Evolutionary conservation across 2,888 invertebrate species (phyloP).

Genomic region (Asteroscopus sphinx): DNA sequence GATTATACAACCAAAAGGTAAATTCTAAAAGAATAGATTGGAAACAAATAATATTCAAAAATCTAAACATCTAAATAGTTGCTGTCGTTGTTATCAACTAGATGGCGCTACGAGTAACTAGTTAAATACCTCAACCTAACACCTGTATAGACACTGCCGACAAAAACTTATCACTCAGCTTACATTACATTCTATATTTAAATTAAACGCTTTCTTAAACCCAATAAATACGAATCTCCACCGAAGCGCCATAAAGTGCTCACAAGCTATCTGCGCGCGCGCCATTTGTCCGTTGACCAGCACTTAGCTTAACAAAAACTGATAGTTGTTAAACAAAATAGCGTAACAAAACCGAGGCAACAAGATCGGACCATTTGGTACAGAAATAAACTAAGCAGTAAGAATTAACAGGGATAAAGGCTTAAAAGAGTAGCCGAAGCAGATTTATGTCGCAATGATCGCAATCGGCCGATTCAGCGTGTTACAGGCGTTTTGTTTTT

Average conservation of each 20-base stretch:
- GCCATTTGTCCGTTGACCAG: conserved; percentile 87
- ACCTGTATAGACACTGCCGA: conserved; percentile 16
- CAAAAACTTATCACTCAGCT: conserved; percentile 34
- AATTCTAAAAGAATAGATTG: no score
- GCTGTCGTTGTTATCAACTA: conserved; percentile 31
- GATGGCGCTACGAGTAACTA: conserved; percentile 50
- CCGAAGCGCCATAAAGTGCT: conserved; percentile 58
- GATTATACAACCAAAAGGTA: no score
- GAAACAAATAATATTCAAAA: not conserved
- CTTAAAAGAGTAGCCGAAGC: conserved; percentile 89
- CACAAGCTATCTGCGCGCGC: conserved; percentile 77
- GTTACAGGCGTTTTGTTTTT: conserved; percentile 81
- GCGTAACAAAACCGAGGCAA: conserved; percentile 81
- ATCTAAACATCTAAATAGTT: not conserved
- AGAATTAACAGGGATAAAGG: conserved; percentile 89
- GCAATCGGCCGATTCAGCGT: conserved; percentile 85
- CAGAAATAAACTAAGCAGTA: conserved; percentile 89
- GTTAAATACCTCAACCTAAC: conserved; percentile 11
- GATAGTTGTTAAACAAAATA: conserved; percentile 89
- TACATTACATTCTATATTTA: conserved; percentile 52
- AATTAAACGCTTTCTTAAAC: conserved; percentile 58
- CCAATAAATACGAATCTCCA: conserved; percentile 60
- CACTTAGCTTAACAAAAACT: conserved; percentile 89
- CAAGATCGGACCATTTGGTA: conserved; percentile 86
- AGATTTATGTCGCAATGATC: conserved; percentile 89